phyloP scores from a whole-genome alignment of 2,797 vertebrate species.

The Megaceryle alcyon region DNA sequence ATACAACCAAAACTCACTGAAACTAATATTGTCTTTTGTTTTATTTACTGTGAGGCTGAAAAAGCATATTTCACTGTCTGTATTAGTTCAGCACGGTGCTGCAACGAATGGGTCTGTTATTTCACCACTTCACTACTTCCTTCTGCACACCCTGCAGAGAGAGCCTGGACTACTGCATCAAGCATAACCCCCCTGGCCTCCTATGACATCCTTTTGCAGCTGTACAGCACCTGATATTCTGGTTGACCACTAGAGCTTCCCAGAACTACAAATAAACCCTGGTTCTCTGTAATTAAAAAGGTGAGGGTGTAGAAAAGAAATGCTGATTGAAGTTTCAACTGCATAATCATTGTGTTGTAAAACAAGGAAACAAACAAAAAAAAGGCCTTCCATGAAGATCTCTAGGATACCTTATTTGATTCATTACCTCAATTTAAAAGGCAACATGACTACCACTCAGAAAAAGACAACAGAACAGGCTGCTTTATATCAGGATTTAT shows the following conservation, averaged over 20 bases:
- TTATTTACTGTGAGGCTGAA: constrained; percentile 13
- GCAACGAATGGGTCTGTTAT: not conserved
- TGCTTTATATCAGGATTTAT: not conserved
- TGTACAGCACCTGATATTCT: not conserved
- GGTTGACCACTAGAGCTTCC: not conserved
- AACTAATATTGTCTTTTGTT: not conserved
- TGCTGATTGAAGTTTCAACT: not conserved
- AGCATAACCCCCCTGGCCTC: not conserved
- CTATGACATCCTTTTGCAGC: not conserved
- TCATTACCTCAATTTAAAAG: not conserved
- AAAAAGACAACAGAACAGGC: not conserved
- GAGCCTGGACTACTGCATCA: not conserved
- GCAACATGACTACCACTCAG: not conserved
- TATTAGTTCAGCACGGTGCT: constrained; percentile 13
- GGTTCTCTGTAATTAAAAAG: not conserved
- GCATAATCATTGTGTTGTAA: not conserved
- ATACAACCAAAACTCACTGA: not conserved
- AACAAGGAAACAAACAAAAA: not conserved
- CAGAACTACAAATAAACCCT: not conserved
- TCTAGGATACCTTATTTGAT: not conserved
- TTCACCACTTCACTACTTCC: constrained; percentile 13
- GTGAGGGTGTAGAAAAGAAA: not conserved
- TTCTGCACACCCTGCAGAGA: not conserved
- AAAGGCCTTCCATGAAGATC: not conserved
- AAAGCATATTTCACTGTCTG: not conserved